A percentile compares a stretch with the other conserved stretches of the same genome.
Conservation (phyloP, 2,797 vertebrate genomes). For the Acomys russatus region DNA sequence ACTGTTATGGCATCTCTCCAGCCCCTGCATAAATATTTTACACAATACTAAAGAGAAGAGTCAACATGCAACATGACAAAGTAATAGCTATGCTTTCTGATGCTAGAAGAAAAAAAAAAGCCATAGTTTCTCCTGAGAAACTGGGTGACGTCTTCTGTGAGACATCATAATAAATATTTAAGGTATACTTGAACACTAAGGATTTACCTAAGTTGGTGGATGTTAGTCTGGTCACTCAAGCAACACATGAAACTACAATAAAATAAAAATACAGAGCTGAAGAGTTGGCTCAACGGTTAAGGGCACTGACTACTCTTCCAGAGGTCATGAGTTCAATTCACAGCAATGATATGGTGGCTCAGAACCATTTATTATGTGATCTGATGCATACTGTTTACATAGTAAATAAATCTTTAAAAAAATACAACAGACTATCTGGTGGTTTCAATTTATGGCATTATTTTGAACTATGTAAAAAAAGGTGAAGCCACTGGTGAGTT, state of each 20-base stretch:
- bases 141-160: not conserved
- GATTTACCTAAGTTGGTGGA: not conserved
- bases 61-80: not conserved
- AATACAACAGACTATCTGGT: not conserved
- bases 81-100: not conserved
- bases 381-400: too few relatives aligned
- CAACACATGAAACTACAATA: not conserved
- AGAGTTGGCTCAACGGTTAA: too few relatives aligned
- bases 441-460: conserved; percentile 18
- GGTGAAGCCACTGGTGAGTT: not conserved
- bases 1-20: too few relatives aligned
- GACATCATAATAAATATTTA: not conserved
- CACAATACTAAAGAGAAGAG: not conserved
- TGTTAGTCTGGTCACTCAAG: not conserved
- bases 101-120: not conserved
- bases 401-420: too few relatives aligned
- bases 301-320: too few relatives aligned
- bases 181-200: not conserved
- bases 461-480: conserved; percentile 25
- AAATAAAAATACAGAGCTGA: not conserved
- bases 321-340: too few relatives aligned
- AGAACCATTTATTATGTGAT: too few relatives aligned
- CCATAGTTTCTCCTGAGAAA: not conserved
- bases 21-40: not conserved
- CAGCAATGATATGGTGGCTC: too few relatives aligned